These are phyloP conservation scores for Ochotona princeps DNA, from an alignment of 2,113 vertebrate genomes.

Conservation along the genomic window DNA sequence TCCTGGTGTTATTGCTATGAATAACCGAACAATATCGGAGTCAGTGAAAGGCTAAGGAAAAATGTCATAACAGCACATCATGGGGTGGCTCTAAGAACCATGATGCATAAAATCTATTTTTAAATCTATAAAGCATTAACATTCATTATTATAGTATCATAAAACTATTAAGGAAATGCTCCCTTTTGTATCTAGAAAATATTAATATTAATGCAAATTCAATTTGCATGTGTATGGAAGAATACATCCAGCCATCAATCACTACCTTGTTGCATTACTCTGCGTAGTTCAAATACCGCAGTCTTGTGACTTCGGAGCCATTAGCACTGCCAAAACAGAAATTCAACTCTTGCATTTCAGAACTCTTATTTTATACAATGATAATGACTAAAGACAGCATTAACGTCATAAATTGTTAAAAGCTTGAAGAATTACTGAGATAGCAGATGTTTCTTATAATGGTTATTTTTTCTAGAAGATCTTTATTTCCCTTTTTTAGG, in stretches of 20 bases:
- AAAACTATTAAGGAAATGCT: constrained; percentile 28
- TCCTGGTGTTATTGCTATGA: constrained; percentile 55
- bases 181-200: constrained; percentile 25
- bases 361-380: not conserved
- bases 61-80: not conserved
- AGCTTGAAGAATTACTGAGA: not conserved
- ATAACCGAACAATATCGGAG: constrained; percentile 34
- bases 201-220: constrained; percentile 50
- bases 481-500: not conserved
- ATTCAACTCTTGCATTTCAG: not conserved
- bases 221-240: constrained; percentile 69
- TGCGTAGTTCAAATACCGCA: not conserved
- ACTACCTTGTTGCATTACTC: not conserved
- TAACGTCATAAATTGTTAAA: not conserved
- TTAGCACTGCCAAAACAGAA: not conserved
- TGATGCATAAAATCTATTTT: constrained; percentile 40
- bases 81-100: constrained; percentile 35
- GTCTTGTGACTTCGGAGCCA: not conserved
- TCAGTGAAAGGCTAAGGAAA: constrained; percentile 9
- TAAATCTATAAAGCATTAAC: constrained; percentile 54
- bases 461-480: not conserved
- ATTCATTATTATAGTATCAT: constrained; percentile 22
- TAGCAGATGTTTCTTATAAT: constrained; percentile 32
- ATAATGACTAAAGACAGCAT: not conserved
- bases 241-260: constrained; percentile 37